Evolutionary conservation across 2,113 vertebrate genomes (phyloP).

Genomic region (Nasalis larvatus): DNA sequence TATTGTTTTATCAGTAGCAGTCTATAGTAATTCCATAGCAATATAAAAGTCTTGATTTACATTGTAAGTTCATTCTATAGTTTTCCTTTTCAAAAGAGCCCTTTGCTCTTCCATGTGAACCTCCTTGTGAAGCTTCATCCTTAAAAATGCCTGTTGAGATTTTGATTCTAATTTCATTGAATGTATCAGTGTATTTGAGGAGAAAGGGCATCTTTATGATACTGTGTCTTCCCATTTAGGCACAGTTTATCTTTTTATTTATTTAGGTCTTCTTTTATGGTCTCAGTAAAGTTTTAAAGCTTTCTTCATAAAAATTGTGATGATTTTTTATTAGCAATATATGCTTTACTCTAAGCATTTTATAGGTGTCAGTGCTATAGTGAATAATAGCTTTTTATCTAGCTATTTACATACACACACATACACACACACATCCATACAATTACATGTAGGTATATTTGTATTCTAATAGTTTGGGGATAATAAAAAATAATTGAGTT

Average conservation of each 20-base stretch:
- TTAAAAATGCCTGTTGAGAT: neutral
- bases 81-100: neutral
- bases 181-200: neutral
- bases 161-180: constrained; percentile 38
- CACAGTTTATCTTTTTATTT: neutral
- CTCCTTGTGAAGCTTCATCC: neutral
- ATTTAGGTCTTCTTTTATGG: constrained; percentile 2
- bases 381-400: neutral
- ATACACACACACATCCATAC: neutral
- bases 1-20: neutral
- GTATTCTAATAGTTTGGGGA: neutral
- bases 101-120: neutral
- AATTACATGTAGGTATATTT: neutral
- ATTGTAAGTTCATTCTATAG: neutral
- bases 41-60: neutral
- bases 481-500: constrained; percentile 35
- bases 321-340: constrained; percentile 6
- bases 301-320: constrained; percentile 27
- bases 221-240: neutral
- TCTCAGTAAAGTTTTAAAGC: constrained; percentile 29
- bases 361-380: neutral
- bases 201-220: neutral
- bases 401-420: neutral
- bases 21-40: neutral
- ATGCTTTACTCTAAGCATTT: constrained; percentile 5